These are phyloP conservation scores for Lagopus muta DNA, from an alignment of 2,113 vertebrate species.

Conservation along the genomic window DNA sequence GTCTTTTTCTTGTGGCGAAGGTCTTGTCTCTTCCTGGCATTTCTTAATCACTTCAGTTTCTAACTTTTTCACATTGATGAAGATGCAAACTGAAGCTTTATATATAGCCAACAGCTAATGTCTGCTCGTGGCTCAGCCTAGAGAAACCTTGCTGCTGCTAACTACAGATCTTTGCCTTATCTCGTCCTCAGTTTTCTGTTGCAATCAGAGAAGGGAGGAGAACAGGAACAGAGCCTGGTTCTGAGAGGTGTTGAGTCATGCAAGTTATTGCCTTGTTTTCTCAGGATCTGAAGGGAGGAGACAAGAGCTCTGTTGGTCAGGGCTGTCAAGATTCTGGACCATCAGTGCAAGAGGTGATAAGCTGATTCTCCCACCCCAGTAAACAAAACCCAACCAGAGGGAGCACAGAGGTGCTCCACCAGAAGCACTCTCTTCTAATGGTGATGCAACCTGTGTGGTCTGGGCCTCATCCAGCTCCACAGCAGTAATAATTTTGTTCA, in stretches of 20 bases:
- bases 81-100: background rate
- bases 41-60: background rate
- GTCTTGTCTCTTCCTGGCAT: background rate
- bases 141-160: background rate
- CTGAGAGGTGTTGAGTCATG: background rate
- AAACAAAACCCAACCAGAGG: background rate
- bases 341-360: background rate
- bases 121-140: background rate
- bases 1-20: background rate
- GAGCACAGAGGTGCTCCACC: background rate
- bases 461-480: background rate
- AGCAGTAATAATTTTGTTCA: background rate
- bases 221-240: background rate
- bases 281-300: background rate
- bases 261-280: background rate
- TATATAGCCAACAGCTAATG: background rate
- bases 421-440: background rate
- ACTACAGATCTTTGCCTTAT: background rate
- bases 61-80: background rate
- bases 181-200: background rate
- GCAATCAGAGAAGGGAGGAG: background rate
- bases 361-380: background rate
- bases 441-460: background rate
- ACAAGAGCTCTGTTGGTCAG: background rate
- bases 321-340: background rate